Base-by-base conservation (phyloP, 2,113 vertebrate genomes). In the Grus americana region DNA sequence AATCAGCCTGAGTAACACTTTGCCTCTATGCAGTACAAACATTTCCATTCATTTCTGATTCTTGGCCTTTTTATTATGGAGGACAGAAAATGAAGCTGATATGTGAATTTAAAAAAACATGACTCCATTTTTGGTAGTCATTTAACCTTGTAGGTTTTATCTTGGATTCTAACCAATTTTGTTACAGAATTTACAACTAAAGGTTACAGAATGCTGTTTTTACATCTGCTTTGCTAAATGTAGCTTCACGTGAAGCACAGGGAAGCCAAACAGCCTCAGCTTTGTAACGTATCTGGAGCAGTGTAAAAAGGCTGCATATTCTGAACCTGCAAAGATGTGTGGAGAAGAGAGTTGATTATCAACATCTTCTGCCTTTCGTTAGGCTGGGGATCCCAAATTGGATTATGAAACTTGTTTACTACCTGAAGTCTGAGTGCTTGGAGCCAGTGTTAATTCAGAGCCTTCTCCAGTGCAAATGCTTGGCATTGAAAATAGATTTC, bases 171-270 rank as follows among this genome's bases (percentile, higher is more conserved):
- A 34, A 79, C 61, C 16, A 87, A 52, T 57, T 81, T 59, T 2
- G 2, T 14, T 40, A 86, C 61, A 85, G 70, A 85, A 63, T 90
- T 89, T 68, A 79, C 40, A 62, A 68, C 57, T 61, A 30, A 66
- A 59, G 80, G 66, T 62, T 94, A n/a, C 61, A 90, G 73, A 90
- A 95, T 87, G 89, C 52, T 71, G 49, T 40, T 95, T 95, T 82
- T 61, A 72, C 78, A 75, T 85, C 52, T 93, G 76, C 27, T 79
- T 94, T 89, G 57, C 61, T 94, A 82, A 88, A 84, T 34, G 57
- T 86, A 63, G n/a, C 50, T 80, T 54, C 40, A 4, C 67, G 74
- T 81, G 67, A 47, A 84, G 72, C 42, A 63, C 30, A 34, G 52
- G 47, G 26, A 82, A 92, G 66, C 46, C 73, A 50, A 81, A 32